phyloP scores from a whole-genome alignment of 2,888 invertebrate genomes.

The Phyto melanocephala region DNA sequence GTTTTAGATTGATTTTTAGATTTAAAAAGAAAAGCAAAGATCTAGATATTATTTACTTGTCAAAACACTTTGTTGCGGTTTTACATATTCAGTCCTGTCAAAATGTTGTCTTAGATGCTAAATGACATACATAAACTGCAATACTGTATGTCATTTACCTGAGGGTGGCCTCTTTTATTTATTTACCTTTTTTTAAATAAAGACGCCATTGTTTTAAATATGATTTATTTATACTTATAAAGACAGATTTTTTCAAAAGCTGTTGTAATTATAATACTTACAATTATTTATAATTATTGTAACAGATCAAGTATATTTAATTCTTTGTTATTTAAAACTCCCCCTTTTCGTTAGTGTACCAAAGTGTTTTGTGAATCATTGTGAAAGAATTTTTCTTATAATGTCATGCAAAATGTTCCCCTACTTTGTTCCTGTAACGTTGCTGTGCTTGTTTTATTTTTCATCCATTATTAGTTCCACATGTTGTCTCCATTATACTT shows the following conservation, averaged over 20 bases:
- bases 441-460: background rate
- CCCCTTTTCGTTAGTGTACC: slow-evolving; percentile 7
- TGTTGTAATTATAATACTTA: background rate
- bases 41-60: slow-evolving; percentile 37
- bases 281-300: slow-evolving; percentile 43
- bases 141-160: background rate
- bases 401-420: slow-evolving; percentile 13
- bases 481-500: background rate
- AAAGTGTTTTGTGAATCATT: slow-evolving; percentile 41
- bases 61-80: slow-evolving; percentile 47
- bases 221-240: background rate
- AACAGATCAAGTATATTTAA: background rate
- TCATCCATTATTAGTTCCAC: background rate
- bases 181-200: no score
- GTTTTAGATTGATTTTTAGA: background rate
- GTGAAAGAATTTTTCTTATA: slow-evolving; percentile 37
- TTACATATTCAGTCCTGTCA: background rate
- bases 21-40: background rate
- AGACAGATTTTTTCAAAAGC: background rate
- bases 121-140: slow-evolving; percentile 4
- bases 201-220: slow-evolving; percentile 6
- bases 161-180: no score
- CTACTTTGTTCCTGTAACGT: background rate
- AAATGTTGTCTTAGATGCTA: no score
- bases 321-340: background rate